Conservation (phyloP, 2,113 vertebrate genomes). For the Pristiophorus japonicus region DNA sequence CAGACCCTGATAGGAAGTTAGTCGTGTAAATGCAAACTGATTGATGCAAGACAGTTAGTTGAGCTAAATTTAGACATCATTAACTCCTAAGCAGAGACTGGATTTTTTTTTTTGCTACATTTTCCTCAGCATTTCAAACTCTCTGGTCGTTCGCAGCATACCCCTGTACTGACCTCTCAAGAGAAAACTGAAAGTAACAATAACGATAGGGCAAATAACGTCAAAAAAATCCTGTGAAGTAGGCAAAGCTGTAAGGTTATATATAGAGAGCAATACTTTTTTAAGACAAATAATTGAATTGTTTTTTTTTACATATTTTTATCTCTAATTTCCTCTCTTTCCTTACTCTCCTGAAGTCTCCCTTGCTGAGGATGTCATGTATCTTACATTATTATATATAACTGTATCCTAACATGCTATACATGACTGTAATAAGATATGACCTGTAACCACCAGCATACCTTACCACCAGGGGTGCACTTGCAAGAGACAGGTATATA, state of each 20-base stretch:
- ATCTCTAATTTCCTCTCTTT: background rate
- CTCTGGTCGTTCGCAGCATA: background rate
- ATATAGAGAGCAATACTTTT: background rate
- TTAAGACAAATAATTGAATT: background rate
- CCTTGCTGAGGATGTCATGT: no score
- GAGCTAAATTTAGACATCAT: background rate
- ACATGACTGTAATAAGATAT: no score
- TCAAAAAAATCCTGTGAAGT: background rate
- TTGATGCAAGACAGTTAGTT: background rate
- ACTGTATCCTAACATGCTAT: no score
- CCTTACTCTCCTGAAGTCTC: background rate
- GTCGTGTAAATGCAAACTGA: background rate
- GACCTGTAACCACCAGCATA: no score
- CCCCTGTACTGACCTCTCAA: background rate
- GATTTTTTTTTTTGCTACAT: no score
- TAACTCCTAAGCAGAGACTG: background rate
- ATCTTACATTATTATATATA: no score
- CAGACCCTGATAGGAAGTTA: background rate
- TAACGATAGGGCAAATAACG: background rate
- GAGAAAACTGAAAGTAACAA: background rate
- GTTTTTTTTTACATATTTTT: background rate
- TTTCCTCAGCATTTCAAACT: background rate
- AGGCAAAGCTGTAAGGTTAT: background rate
- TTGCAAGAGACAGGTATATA: no score
- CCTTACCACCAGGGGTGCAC: no score